Percentiles rank a stretch among this genome's conserved stretches.
Conservation (phyloP, 23 tunicate species). For the Halocynthia aurantium region DNA sequence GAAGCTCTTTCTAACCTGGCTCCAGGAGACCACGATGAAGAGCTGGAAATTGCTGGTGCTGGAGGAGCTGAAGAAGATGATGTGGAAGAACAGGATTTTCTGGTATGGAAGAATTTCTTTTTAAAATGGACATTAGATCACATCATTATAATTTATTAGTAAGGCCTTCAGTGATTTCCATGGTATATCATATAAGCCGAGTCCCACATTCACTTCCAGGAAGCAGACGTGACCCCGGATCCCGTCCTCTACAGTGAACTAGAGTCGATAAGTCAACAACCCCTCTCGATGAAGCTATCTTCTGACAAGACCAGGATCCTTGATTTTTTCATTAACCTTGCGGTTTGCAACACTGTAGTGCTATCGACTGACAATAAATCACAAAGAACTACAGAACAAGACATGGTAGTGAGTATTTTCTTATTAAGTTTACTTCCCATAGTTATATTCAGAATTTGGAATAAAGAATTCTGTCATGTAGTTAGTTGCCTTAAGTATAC, state of each 20-base stretch:
- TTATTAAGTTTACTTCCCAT: too few species aligned
- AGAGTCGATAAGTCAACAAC: constrained; percentile 9
- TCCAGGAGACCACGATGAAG: constrained; percentile 9
- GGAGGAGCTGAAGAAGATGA: constrained; percentile 16
- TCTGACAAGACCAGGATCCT: constrained; percentile 40
- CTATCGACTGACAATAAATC: constrained; percentile 36
- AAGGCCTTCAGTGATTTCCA: too few species aligned
- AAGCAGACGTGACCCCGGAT: constrained; percentile 90
- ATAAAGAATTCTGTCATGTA: too few species aligned
- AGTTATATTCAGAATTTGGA: too few species aligned
- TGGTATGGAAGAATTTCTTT: constrained; percentile 23
- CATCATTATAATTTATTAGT: too few species aligned
- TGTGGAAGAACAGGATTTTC: constrained; percentile 36
- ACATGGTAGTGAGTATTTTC: background rate
- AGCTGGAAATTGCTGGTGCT: background rate
- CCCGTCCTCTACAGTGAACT: constrained; percentile 73
- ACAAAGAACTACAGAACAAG: background rate
- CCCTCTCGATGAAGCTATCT: constrained; percentile 8
- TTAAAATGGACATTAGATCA: too few species aligned
- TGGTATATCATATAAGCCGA: too few species aligned
- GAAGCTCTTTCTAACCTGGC: constrained; percentile 60
- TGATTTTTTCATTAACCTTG: constrained; percentile 90
- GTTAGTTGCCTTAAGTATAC: too few species aligned
- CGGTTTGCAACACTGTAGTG: constrained; percentile 97
- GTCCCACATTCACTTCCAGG: constrained; percentile 27